Evolutionary conservation across 2,797 vertebrate genomes (phyloP), one percentile per base, ranked within the genome.

Genomic region (Rhynchonycteris naso): DNA sequence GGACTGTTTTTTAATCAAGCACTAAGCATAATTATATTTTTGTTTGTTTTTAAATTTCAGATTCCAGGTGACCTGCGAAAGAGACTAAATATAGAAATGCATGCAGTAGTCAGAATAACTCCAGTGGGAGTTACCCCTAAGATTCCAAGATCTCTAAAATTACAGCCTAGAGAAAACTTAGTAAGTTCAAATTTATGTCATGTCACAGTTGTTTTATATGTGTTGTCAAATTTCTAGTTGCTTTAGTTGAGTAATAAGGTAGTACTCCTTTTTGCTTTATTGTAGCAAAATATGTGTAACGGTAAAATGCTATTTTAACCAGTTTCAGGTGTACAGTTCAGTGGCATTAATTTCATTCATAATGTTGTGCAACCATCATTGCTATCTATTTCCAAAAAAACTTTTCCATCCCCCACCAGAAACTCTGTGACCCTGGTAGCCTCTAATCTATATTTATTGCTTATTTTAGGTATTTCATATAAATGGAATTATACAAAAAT

Each of bases 51-150:
- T 95, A 56, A 81, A 97, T 98, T 98, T 96, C 97, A 99, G 99
- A 99, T 99, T 95, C 99, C 99, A 93, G 97, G 98, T 91, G 96
- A 76, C 54, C 95, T 99, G 95, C 98, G 98, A 81, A 98, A 95
- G 95, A 98, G 98, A 78, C 96, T 99, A 24, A 98, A 61, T n/a
- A 98, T 99, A 7, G 95, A 97, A 95, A 98, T 98, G 43, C 99
- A 99, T 97, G 99, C 99, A 69, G 98, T 99, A 86, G 98, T 99
- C 87, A 99, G 98, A 98, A 98, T 99, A 94, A 98, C 98, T 81
- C 99, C 99, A 12, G 84, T 99, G 92, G 98, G 98, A 95, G 98
- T 98, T 80, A 6, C 97, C 28, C 98, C 99, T 94, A 98, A 98
- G 98, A 98, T 99, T 92, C 99, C 99, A 52, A 90, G 98, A 2